phyloP scores from a whole-genome alignment of 2,797 vertebrate species.

The Esox masquinongy region DNA sequence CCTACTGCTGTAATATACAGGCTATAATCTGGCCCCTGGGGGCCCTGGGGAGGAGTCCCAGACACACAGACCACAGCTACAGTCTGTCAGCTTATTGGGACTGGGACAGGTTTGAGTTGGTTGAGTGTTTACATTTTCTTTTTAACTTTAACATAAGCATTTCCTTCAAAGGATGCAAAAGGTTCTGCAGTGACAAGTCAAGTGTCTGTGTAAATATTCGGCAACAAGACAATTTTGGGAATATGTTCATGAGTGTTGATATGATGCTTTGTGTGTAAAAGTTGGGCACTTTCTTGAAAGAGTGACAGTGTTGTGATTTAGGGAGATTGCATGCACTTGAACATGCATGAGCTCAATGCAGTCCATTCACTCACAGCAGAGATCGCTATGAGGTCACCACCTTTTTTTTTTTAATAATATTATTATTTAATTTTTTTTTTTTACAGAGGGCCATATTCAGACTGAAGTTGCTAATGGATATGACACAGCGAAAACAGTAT shows the following conservation, averaged over 20 bases:
- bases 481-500: too few species aligned
- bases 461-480: too few species aligned
- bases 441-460: too few species aligned
- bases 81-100: slow-evolving; percentile 15
- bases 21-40: slow-evolving; percentile 41
- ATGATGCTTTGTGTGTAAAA: neutral
- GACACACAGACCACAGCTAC: slow-evolving; percentile 38
- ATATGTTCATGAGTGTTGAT: neutral
- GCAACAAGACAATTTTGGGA: neutral
- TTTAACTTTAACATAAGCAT: neutral
- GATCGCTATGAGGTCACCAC: too few species aligned
- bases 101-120: neutral
- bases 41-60: slow-evolving; percentile 24
- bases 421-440: too few species aligned
- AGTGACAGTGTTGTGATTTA: neutral
- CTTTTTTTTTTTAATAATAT: too few species aligned
- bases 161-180: neutral
- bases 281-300: neutral
- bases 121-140: neutral
- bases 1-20: neutral
- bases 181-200: neutral
- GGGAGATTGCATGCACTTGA: too few species aligned
- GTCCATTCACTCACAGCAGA: too few species aligned
- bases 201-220: neutral
- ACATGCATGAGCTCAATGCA: too few species aligned